Evolutionary conservation across 2,797 vertebrate genomes (phyloP).

Genomic region (Tokudaia muenninki): DNA sequence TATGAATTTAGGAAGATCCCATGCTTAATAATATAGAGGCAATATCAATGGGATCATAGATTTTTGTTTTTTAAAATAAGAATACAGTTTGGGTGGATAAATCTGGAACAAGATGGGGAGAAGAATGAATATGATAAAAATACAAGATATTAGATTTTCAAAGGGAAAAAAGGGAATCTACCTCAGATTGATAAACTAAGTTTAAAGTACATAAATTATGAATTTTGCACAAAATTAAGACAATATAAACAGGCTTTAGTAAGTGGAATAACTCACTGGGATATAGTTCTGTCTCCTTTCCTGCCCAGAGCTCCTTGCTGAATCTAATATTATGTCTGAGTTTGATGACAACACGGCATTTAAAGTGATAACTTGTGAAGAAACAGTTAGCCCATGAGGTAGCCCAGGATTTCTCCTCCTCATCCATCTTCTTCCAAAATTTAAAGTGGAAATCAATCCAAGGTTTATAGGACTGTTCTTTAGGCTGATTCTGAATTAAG

Average conservation of each 20-base stretch:
- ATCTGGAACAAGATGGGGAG: neutral
- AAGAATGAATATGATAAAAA: neutral
- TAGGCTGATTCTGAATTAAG: conserved; percentile 52
- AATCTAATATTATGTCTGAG: neutral
- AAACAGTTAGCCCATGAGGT: neutral
- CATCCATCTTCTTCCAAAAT: neutral
- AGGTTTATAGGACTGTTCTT: conserved; percentile 28
- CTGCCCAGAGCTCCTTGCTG: neutral
- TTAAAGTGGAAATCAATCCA: conserved; percentile 44
- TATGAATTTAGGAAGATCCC: neutral
- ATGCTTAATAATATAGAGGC: neutral
- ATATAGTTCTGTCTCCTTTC: neutral
- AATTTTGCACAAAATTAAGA: conserved; percentile 46
- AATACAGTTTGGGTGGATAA: neutral
- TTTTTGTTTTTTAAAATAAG: neutral
- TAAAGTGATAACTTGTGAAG: neutral
- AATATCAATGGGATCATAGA: neutral
- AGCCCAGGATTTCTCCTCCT: neutral
- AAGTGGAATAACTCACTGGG: neutral
- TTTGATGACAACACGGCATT: neutral
- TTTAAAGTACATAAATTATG: conserved; percentile 47
- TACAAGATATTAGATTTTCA: neutral
- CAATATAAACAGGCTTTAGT: neutral
- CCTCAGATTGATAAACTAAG: neutral
- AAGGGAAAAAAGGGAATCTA: neutral